A percentile compares a stretch with the other conserved stretches of the same genome.
Evolutionary conservation across 2,888 invertebrate species (phyloP).

Genomic region (Teleiodes luculella): DNA sequence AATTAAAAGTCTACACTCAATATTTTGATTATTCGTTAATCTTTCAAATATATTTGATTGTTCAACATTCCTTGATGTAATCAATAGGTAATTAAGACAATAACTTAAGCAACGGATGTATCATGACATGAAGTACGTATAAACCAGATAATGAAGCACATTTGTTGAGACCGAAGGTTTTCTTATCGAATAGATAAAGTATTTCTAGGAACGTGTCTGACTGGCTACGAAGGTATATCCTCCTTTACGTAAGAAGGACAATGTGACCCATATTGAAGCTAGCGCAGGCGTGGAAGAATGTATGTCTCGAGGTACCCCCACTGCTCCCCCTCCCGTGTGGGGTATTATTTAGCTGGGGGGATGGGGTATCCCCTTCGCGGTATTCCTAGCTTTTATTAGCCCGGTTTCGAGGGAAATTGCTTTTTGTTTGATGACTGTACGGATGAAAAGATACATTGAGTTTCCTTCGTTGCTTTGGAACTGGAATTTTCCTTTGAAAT

Average conservation of each 20-base stretch:
- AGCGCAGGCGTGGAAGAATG: slow-evolving; percentile 69
- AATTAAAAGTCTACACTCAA: too few species aligned
- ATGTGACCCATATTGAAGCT: slow-evolving; percentile 62
- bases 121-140: too few species aligned
- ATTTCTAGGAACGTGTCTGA: background rate
- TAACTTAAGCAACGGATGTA: too few species aligned
- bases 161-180: too few species aligned
- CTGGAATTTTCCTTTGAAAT: background rate
- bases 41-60: too few species aligned
- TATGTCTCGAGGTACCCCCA: slow-evolving; percentile 49
- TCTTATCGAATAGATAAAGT: too few species aligned
- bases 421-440: slow-evolving; percentile 34
- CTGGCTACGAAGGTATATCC: background rate
- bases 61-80: too few species aligned
- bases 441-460: slow-evolving; percentile 14
- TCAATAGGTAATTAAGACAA: too few species aligned
- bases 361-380: slow-evolving; percentile 30
- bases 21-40: too few species aligned
- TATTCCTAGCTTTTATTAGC: slow-evolving; percentile 40
- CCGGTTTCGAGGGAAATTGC: slow-evolving; percentile 44
- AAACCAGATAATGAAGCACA: too few species aligned
- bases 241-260: slow-evolving; percentile 43
- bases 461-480: background rate
- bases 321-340: slow-evolving; percentile 34
- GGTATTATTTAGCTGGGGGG: slow-evolving; percentile 45